Evolutionary conservation across 2,113 vertebrate species (phyloP).

Genomic region (Emydocephalus ijimae): DNA sequence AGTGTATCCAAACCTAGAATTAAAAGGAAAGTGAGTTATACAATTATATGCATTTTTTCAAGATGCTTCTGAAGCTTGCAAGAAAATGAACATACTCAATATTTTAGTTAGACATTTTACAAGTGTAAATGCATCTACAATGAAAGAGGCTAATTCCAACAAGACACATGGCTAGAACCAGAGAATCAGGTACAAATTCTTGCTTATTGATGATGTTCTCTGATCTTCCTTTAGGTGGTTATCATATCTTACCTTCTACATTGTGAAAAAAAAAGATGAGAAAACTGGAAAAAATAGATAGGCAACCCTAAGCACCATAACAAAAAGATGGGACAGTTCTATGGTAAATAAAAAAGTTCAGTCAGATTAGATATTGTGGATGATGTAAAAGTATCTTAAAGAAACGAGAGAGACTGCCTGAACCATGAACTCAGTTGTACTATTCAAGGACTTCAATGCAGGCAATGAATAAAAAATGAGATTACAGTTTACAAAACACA

Average conservation of each 20-base stretch:
- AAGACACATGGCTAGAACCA: neutral
- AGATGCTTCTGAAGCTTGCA: neutral
- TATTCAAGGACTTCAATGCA: neutral
- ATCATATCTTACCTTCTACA: neutral
- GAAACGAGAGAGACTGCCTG: neutral
- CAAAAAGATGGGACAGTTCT: neutral
- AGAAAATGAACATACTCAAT: neutral
- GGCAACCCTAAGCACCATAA: neutral
- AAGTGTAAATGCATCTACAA: neutral
- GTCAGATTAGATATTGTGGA: neutral
- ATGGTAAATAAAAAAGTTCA: neutral
- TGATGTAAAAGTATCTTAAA: neutral
- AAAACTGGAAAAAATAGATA: neutral
- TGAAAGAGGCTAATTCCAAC: neutral
- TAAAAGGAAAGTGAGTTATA: neutral
- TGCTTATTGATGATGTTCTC: neutral
- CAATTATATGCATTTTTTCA: neutral
- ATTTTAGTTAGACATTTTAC: neutral
- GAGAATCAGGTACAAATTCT: neutral
- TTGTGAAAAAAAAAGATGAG: neutral
- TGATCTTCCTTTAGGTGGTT: neutral
- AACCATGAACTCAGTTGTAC: neutral
- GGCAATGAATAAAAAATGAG: neutral
- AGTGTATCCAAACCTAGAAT: constrained; percentile 27
- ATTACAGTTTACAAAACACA: neutral